Evolutionary conservation across 2,888 invertebrate genomes (phyloP), one percentile per base, ranked within the genome.

Genomic region (Orthonevra nobilis): DNA sequence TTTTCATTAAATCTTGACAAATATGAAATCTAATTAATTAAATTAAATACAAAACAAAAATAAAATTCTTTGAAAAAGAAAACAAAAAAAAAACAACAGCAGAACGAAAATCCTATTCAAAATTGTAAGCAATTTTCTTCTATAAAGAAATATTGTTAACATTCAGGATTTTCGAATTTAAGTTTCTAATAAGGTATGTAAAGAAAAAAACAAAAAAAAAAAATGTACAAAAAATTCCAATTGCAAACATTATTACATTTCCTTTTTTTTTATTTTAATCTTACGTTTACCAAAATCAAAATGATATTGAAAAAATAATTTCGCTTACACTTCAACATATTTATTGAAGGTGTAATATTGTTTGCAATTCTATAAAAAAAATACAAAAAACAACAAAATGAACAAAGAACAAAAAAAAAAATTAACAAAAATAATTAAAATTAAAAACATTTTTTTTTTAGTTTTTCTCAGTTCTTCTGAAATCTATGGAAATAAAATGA

Each of bases 381-480:
- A 5, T 42, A 42, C n/a, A 44, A 46, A 56, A 48, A 10, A 61
- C 34, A 52, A 19, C 1, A 50, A 52, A 63, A 46, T 34, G 17
- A 58, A 26, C 20, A 50, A 17, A 40, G n/a, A 4, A 72, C 20
- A 38, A 52, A 50, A 50, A 23, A 48, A 58, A n/a, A 56, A 4
- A 7, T 1, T 5, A 58, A 40, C 9, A 4, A 28, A 23, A 52
- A 23, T n/a, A 38, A 52, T 32, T 56, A 19, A 42, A 68, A n/a
- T n/a, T n/a, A n/a, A n/a, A n/a, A n/a, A n/a, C 54, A 68, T 17
- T 7, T 26, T 52, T 63, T 69, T 70, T 70, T 64, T 58, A 23
- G 23, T 56, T 73, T 79, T 79, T 79, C 79, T 79, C 79, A 79
- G 79, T 73, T 61, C 61, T 73, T 77, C 64, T 56, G 48, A 73